These are phyloP conservation scores for Melanchra persicariae DNA, from an alignment of 2,888 invertebrate genomes.

Conservation along the genomic window DNA sequence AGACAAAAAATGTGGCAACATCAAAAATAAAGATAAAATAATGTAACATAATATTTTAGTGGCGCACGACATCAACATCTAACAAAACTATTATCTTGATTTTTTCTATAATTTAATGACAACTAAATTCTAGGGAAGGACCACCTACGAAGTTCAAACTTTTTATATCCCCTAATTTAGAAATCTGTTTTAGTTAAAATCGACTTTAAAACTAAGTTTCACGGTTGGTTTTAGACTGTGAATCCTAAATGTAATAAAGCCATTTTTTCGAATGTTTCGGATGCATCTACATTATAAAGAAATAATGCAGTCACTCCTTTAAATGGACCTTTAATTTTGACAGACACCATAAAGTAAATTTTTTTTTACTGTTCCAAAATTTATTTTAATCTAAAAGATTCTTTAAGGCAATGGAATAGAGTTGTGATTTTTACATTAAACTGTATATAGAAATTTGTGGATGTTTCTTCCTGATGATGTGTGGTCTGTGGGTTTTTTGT, in stretches of 20 bases:
- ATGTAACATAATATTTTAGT: constrained; percentile 61
- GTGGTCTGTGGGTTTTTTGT: constrained; percentile 68
- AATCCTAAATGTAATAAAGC: constrained; percentile 1
- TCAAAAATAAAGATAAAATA: constrained; percentile 56
- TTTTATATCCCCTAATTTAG: constrained; percentile 34
- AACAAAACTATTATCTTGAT: constrained; percentile 62
- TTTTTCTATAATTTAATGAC: constrained; percentile 65
- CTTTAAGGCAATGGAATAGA: constrained; percentile 14
- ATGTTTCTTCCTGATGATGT: constrained; percentile 56
- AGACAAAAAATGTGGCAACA: constrained; percentile 56
- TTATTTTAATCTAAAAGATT: not conserved
- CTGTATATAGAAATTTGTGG: constrained; percentile 28
- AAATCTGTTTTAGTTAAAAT: constrained; percentile 6
- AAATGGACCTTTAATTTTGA: constrained; percentile 77
- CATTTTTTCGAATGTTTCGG: constrained; percentile 44
- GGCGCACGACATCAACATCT: constrained; percentile 59
- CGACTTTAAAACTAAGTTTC: not conserved
- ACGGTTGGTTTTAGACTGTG: constrained; percentile 30
- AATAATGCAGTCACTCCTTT: constrained; percentile 77
- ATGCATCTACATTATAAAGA: constrained; percentile 66
- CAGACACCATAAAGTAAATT: constrained; percentile 64
- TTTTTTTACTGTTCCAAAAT: constrained; percentile 2
- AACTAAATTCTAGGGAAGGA: constrained; percentile 61
- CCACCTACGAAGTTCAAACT: constrained; percentile 66
- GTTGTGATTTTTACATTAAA: not conserved